Base-by-base conservation (phyloP, 2,888 invertebrate genomes). In the Sabatieria punctata region DNA sequence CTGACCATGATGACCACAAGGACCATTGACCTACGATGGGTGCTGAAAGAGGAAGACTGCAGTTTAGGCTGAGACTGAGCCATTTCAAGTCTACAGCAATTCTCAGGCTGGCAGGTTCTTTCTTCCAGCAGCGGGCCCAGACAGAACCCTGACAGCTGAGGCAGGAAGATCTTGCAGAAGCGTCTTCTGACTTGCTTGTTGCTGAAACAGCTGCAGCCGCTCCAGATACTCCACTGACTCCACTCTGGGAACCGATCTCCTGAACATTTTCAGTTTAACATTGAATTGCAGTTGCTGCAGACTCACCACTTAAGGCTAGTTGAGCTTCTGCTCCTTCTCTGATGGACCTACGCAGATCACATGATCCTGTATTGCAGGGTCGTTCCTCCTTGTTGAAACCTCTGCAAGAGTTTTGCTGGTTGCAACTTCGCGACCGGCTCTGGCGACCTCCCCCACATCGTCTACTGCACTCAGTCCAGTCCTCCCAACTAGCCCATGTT, bases 201-300 rank as follows among this genome's bases (percentile, higher is more conserved):
- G 4, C 58, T 59, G 53, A 60, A 61, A 46, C 63, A 63, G 27
- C 55, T 55, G 47, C 63, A 63, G 1, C 50, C 50, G n/a, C 56
- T 55, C 58, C 59, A 63, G 1, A 50, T 46, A 4, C 54, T 55
- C 63, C 62, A 63, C 1, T 55, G 55, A 4, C 56, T 56, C 62
- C 62, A 63, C 4, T 15, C 13, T 22, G 48, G 44, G 4, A 27
- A 15, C 25, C 4, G 33, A 18, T 4, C 19, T 13, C 18, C 39
- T 37, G 37, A 37, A n/a, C 15, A 37, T n/a, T 6, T 13, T 13
- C 6, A 6, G 6, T 37, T 19, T n/a, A n/a, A n/a, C n/a, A n/a
- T n/a, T n/a, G 55, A 25, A 50, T 49, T 27, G 55, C 49, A 15
- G 53, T 51, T 47, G 48, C 51, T 51, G 36, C n/a, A n/a, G n/a